phyloP scores from a whole-genome alignment of 2,888 invertebrate species.

The Brachyptera risi region DNA sequence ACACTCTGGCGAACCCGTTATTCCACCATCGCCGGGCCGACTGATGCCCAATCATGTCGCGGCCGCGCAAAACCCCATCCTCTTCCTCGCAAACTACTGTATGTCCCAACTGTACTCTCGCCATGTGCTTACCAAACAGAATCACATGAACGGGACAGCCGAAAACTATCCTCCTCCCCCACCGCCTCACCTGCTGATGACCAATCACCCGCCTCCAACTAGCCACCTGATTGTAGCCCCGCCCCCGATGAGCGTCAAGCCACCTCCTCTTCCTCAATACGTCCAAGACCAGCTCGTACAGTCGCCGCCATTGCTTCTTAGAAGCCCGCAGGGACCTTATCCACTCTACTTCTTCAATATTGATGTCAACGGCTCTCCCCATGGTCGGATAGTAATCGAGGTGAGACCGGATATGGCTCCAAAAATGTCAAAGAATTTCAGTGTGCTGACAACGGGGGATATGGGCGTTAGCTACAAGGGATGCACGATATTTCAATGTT shows the following conservation, averaged over 20 bases:
- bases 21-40: constrained; percentile 39
- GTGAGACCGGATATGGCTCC: constrained; percentile 74
- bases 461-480: constrained; percentile 74
- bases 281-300: constrained; percentile 41
- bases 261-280: constrained; percentile 28
- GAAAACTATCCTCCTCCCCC: constrained; percentile 43
- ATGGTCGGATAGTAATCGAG: constrained; percentile 71
- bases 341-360: constrained; percentile 74
- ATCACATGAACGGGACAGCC: constrained; percentile 49
- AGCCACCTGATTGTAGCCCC: constrained; percentile 19
- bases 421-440: constrained; percentile 76
- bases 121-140: constrained; percentile 57
- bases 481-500: constrained; percentile 76
- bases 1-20: constrained; percentile 54
- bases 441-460: constrained; percentile 65
- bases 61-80: constrained; percentile 57
- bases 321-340: constrained; percentile 54
- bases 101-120: constrained; percentile 68
- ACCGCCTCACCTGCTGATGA: constrained; percentile 41
- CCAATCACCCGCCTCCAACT: constrained; percentile 40
- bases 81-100: constrained; percentile 72
- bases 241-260: constrained; percentile 22
- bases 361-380: constrained; percentile 64
- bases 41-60: constrained; percentile 31
- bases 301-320: constrained; percentile 48